Evolutionary conservation across 1,140 invertebrate genomes (phyloP), one percentile per base, ranked within the genome.

Genomic region (Telenomus remus): DNA sequence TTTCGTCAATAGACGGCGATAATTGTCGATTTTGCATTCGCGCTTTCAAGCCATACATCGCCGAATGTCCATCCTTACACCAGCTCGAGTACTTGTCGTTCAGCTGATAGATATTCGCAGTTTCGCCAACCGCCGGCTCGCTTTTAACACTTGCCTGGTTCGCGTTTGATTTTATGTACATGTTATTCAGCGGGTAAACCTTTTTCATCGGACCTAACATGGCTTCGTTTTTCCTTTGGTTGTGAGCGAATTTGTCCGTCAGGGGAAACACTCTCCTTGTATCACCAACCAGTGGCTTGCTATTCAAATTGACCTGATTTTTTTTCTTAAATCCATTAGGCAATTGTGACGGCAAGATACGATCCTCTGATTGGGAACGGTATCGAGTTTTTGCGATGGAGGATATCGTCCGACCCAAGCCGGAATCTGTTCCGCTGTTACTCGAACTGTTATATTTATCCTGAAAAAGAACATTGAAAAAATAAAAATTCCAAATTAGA

Each of bases 361-460:
- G 77, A 56, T 88, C 87, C 47, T 87, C 85, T 0, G 85, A 86
- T 4, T 79, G 80, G 3, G 85, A 85, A 55, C 83, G 80, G 14
- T 83, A 47, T 44, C 80, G 79, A 15, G 78, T 64, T 51, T 74
- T 78, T 10, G 72, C 81, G 15, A 74, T 85, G 0, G 86, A 87
- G 2, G 86, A 88, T 6, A 87, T 33, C n/a, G 86, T 88, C n/a
- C 80, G 79, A 43, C 76, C 76, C 15, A 71, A 66, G 1, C 87
- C 87, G 0, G 86, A 88, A 78, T 88, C 87, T 3, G 82, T 43
- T 0, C 65, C 53, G 48, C 54, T 73, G 46, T 63, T 50, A 13
- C 19, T 68, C 11, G 56, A 34, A 66, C 59, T 51, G 8, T 51
- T n/a, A 35, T 34, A 50, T 15, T 48, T 79, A 35, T 56, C 54